phyloP scores from a whole-genome alignment of 2,797 vertebrate genomes.

The Muraenolepis orangiensis region DNA sequence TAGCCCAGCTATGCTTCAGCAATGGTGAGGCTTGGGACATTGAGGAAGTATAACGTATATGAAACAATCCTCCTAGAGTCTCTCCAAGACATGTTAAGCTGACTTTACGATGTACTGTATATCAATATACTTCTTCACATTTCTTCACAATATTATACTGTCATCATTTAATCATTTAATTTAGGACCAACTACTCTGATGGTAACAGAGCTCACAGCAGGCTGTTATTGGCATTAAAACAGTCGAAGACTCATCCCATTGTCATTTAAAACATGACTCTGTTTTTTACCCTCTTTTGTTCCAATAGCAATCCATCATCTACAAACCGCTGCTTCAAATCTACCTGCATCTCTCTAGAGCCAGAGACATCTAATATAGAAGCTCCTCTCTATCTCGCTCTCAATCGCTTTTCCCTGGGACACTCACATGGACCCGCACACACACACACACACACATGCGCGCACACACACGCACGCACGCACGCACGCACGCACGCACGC shows the following conservation, averaged over 20 bases:
- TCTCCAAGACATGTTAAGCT: too few species aligned
- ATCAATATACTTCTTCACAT: neutral
- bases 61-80: neutral
- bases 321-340: neutral
- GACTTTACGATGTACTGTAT: neutral
- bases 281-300: neutral
- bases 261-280: neutral
- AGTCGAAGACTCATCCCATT: neutral
- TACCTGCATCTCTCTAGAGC: neutral
- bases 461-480: neutral
- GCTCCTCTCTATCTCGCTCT: constrained; percentile 1
- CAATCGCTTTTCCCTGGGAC: neutral
- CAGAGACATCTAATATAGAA: neutral
- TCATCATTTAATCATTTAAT: neutral
- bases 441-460: constrained; percentile 3
- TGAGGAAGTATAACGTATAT: too few species aligned
- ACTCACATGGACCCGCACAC: constrained; percentile 10
- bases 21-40: too few species aligned
- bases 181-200: too few species aligned
- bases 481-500: neutral
- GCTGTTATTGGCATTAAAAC: neutral
- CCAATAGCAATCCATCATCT: neutral
- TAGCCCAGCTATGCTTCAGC: too few species aligned
- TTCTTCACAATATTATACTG: neutral
- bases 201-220: neutral